Conservation (phyloP, 1,140 invertebrate species). For the Coenobita brevimanus region DNA sequence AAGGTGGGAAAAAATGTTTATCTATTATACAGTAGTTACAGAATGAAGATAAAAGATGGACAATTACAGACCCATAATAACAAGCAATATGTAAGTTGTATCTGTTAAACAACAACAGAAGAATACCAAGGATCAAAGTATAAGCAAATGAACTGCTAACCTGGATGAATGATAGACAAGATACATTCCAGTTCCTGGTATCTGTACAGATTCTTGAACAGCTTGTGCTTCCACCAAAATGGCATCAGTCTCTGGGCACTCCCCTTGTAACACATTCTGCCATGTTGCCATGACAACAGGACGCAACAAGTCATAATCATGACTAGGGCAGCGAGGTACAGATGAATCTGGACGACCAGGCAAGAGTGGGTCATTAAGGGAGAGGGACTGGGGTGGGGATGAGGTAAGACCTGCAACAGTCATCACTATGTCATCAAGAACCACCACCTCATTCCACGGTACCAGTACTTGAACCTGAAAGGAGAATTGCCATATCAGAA, state of each 20-base stretch:
- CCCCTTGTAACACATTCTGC: conserved; percentile 95
- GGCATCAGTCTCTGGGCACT: conserved; percentile 86
- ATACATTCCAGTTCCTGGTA: conserved; percentile 93
- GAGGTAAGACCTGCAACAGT: conserved; percentile 28
- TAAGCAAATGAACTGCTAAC: too few species aligned
- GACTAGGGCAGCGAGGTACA: conserved; percentile 81
- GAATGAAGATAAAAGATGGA: too few species aligned
- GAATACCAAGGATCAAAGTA: too few species aligned
- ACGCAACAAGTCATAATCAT: conserved; percentile 96
- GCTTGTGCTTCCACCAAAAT: conserved; percentile 95
- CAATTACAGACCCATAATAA: too few species aligned
- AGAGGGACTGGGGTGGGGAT: conserved; percentile 69
- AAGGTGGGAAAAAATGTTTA: background rate
- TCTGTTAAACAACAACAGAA: too few species aligned
- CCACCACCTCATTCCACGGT: conserved; percentile 68
- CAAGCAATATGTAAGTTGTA: too few species aligned
- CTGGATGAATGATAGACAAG: conserved; percentile 94
- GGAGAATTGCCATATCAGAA: too few species aligned
- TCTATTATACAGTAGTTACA: too few species aligned
- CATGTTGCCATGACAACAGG: conserved; percentile 95
- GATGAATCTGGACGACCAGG: conserved; percentile 82
- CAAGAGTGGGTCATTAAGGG: conserved; percentile 94
- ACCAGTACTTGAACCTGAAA: conserved; percentile 64
- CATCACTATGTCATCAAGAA: conserved; percentile 68
- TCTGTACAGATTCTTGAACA: conserved; percentile 93